phyloP scores from a whole-genome alignment of 2,888 invertebrate species.

The Lycaena phlaeas region DNA sequence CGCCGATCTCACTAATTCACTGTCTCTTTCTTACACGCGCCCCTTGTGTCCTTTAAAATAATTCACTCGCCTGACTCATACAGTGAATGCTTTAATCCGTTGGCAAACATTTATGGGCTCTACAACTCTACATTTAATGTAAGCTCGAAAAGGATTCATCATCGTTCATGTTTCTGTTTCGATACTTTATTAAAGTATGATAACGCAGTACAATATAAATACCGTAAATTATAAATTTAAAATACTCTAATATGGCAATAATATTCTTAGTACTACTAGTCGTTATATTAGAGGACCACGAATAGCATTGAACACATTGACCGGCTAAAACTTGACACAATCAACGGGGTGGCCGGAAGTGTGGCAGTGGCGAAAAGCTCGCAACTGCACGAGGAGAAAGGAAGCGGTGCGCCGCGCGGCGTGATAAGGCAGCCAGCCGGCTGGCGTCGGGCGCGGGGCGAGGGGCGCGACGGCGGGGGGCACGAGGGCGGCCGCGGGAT shows the following conservation, averaged over 20 bases:
- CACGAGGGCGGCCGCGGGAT: constrained; percentile 38
- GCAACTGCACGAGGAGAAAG: constrained; percentile 71
- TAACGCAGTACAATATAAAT: too few relatives aligned
- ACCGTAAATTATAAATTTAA: background rate
- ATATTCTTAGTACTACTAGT: too few relatives aligned
- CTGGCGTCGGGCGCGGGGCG: constrained; percentile 41
- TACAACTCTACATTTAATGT: background rate
- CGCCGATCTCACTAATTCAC: constrained; percentile 40
- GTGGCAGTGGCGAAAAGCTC: constrained; percentile 69
- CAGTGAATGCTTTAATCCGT: background rate
- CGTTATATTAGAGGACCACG: constrained; percentile 1
- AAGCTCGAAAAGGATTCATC: too few relatives aligned
- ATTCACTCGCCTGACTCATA: background rate
- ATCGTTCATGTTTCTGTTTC: too few relatives aligned
- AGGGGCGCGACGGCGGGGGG: constrained; percentile 29
- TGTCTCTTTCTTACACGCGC: constrained; percentile 22
- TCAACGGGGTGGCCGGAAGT: constrained; percentile 65
- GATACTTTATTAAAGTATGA: too few relatives aligned
- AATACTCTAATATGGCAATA: background rate
- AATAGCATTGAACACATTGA: constrained; percentile 37
- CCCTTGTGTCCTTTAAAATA: constrained; percentile 8
- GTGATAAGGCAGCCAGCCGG: constrained; percentile 66
- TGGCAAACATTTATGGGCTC: background rate
- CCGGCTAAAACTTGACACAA: constrained; percentile 52
- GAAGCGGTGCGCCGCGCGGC: constrained; percentile 65